Evolutionary conservation across 1,140 invertebrate species (phyloP), one percentile per base, ranked within the genome.

Genomic region (Leptestheria dahalacensis): DNA sequence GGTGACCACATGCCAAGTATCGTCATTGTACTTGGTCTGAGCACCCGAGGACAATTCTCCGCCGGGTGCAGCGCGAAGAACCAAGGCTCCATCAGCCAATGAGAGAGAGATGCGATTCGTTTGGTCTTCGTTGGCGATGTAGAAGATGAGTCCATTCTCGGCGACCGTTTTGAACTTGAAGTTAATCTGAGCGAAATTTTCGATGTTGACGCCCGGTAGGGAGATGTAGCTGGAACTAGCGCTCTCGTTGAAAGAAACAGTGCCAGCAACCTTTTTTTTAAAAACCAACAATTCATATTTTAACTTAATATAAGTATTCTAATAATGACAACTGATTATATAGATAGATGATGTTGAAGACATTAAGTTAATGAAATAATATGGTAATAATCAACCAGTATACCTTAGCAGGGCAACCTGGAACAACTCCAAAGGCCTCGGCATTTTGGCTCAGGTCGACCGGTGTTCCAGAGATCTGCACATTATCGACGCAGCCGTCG

Each of bases 1-100:
- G 0, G 86, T 89, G 0, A 97, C 82, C 4, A 91, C 89, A 71
- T 98, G 94, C 90, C 93, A 96, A 59, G 86, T 79, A 29, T 83
- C 85, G 71, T 97, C 92, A 68, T 91, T 86, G 70, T 88, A 91
- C 50, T 71, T 74, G 1, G 74, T 79, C 23, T 74, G 75, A 1
- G 78, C 71, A 21, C 9, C 76, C 75, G 0, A 79, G 78, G 73
- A 21, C 72, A 77, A 20, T 85, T 68, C 61, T 77, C 74, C 64
- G 58, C 71, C 70, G 20, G 70, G 69, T 57, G 65, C 65, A 2
- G 66, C 68, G 3, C 81, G 79, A 12, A 92, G 75, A 0, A 80
- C 75, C 0, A 93, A 69, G 25, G 76, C 72, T 20, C 89, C 88
- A 57, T 86, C 75, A 0, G 75, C 67, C 21, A 94, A 57, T 0